Evolutionary conservation across 2,888 invertebrate species (phyloP).

Genomic region (Nomada ruficornis): DNA sequence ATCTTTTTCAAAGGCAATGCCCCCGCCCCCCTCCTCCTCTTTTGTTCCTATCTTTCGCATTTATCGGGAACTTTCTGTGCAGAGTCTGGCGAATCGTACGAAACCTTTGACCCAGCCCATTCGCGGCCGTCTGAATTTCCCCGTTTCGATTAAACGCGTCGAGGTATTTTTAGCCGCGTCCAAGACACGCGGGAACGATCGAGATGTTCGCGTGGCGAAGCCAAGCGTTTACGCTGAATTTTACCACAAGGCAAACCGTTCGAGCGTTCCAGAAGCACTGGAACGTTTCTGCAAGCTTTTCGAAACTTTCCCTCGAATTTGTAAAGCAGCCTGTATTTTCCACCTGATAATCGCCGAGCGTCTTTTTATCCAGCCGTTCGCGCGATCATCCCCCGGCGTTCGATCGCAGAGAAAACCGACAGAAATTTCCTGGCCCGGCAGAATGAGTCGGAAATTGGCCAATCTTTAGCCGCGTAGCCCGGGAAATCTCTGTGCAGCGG

Average conservation of each 20-base stretch:
- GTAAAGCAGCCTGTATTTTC: neutral
- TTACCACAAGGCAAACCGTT: neutral
- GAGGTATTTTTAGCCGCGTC: constrained; percentile 44
- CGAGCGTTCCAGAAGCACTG: neutral
- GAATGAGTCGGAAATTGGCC: constrained; percentile 74
- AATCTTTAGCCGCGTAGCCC: constrained; percentile 63
- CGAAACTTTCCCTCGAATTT: neutral
- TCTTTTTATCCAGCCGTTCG: too few relatives aligned
- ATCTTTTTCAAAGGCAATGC: constrained; percentile 2
- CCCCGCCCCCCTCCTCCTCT: neutral
- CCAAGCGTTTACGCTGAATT: neutral
- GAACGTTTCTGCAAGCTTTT: neutral
- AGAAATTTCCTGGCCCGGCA: constrained; percentile 59
- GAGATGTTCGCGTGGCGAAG: neutral
- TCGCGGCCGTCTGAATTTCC: constrained; percentile 32
- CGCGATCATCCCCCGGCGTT: neutral
- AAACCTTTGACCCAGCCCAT: constrained; percentile 45
- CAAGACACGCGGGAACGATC: constrained; percentile 39
- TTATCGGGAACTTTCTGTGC: constrained; percentile 20
- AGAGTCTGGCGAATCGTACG: neutral
- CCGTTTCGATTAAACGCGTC: constrained; percentile 54
- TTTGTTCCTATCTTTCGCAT: constrained; percentile 3
- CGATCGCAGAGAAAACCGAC: constrained; percentile 30
- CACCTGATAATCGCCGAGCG: too few relatives aligned
- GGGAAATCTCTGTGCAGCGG: constrained; percentile 51